phyloP scores from a whole-genome alignment of 2,888 invertebrate species.

The Tubulanus polymorphus region DNA sequence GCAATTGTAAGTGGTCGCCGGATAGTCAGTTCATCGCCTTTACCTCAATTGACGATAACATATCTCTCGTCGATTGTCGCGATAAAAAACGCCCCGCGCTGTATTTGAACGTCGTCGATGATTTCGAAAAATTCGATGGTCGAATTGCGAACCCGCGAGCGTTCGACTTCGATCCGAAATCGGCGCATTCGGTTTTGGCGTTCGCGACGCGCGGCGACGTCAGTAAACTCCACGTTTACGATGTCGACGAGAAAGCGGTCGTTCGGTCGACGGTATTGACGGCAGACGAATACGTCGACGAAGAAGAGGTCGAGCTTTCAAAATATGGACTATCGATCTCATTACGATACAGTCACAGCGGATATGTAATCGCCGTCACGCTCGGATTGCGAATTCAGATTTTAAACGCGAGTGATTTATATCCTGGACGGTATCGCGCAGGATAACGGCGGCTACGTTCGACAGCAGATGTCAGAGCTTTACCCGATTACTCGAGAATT shows the following conservation, averaged over 20 bases:
- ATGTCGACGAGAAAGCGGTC: constrained; percentile 17
- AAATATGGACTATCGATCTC: constrained; percentile 23
- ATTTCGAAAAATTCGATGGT: constrained; percentile 21
- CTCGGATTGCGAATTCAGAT: too few relatives aligned
- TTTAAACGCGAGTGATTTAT: too few relatives aligned
- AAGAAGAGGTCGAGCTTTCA: constrained; percentile 27
- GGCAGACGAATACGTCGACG: constrained; percentile 18
- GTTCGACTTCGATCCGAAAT: constrained; percentile 37
- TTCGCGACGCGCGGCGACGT: constrained; percentile 28
- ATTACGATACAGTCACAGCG: constrained; percentile 20
- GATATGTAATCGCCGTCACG: constrained; percentile 17
- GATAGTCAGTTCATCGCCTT: constrained; percentile 31
- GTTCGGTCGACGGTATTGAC: constrained; percentile 10
- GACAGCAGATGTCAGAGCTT: constrained; percentile 7
- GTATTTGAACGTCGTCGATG: constrained; percentile 26
- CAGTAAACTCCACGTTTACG: constrained; percentile 23
- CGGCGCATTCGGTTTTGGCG: constrained; percentile 23
- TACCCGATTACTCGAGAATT: constrained; percentile 27
- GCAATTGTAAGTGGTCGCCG: constrained; percentile 35
- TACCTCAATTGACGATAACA: constrained; percentile 23
- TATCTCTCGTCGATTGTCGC: constrained; percentile 25
- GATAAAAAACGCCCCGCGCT: constrained; percentile 11
- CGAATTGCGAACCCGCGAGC: constrained; percentile 25
- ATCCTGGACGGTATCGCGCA: constrained; percentile 21
- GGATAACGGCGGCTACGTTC: constrained; percentile 17